These are phyloP conservation scores for Octonoba sinensis DNA, from an alignment of 2,888 invertebrate genomes.

Conservation along the genomic window DNA sequence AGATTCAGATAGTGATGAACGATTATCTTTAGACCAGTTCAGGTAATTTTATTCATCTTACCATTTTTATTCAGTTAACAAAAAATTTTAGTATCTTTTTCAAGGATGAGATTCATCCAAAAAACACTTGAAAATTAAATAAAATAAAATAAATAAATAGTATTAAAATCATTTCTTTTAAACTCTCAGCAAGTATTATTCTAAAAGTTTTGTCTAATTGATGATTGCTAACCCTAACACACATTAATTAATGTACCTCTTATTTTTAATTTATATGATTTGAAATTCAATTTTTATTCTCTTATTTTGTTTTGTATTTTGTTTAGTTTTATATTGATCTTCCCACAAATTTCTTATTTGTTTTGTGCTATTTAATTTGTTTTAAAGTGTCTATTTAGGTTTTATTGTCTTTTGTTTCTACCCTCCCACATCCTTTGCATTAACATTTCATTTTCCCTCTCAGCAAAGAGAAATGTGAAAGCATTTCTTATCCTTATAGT, in stretches of 20 bases:
- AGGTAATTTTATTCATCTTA: constrained; percentile 29
- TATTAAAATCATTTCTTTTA: no score
- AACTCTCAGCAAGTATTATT: no score
- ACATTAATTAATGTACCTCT: no score
- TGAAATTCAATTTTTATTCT: no score
- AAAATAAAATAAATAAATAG: no score
- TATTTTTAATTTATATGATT: no score
- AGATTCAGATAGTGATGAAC: constrained; percentile 82
- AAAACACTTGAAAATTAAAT: no score
- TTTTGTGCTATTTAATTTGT: not conserved
- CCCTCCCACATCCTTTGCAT: constrained; percentile 2
- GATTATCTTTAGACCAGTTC: constrained; percentile 71
- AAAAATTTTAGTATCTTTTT: no score
- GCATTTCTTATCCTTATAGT: constrained; percentile 68
- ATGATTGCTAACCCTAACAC: no score
- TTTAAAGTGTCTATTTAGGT: not conserved
- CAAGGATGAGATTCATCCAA: no score
- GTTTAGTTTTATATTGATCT: not conserved
- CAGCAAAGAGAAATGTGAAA: constrained; percentile 63
- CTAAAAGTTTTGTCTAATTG: no score
- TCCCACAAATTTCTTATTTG: not conserved
- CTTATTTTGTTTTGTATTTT: not conserved
- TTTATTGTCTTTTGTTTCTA: constrained; percentile 11
- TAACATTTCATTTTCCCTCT: constrained; percentile 16
- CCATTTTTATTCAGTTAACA: no score